These are phyloP conservation scores for Pterostichus madidus DNA, from an alignment of 2,888 invertebrate genomes.

Conservation along the genomic window DNA sequence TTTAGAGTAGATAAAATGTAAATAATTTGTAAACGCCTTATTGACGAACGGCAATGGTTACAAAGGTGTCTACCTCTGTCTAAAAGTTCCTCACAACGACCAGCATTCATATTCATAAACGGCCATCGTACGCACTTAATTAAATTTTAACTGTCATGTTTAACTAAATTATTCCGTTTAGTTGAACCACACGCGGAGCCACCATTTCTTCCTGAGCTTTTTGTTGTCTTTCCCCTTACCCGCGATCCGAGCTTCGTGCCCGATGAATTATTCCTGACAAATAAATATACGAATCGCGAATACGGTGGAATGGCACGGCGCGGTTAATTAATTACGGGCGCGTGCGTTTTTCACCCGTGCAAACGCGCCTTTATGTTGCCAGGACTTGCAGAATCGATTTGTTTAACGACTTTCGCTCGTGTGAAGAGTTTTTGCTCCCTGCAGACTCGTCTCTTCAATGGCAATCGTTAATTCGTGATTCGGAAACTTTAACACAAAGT, in stretches of 20 bases:
- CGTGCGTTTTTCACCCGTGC: constrained; percentile 49
- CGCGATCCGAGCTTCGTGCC: constrained; percentile 27
- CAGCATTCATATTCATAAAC: constrained; percentile 74
- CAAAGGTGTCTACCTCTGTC: not conserved
- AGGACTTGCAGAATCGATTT: constrained; percentile 48
- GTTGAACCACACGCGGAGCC: constrained; percentile 69
- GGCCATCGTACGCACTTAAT: constrained; percentile 74
- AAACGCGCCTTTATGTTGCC: constrained; percentile 42
- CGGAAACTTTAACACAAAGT: constrained; percentile 28
- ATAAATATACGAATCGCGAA: constrained; percentile 60
- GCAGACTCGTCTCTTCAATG: constrained; percentile 7
- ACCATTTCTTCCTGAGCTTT: constrained; percentile 68
- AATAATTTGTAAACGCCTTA: not conserved
- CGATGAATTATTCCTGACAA: constrained; percentile 63
- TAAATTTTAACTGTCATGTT: constrained; percentile 77
- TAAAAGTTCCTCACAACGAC: constrained; percentile 44
- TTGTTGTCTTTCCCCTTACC: constrained; percentile 23
- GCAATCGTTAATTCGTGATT: constrained; percentile 14
- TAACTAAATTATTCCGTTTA: constrained; percentile 74
- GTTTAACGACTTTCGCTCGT: constrained; percentile 49
- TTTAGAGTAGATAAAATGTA: too few relatives aligned
- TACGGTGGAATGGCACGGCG: constrained; percentile 18
- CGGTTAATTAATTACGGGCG: constrained; percentile 57
- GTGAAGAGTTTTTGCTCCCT: constrained; percentile 48
- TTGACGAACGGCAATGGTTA: constrained; percentile 14